These are phyloP conservation scores for Phylloscopus whistleri DNA, from an alignment of 2,113 vertebrate species.

Conservation along the genomic window DNA sequence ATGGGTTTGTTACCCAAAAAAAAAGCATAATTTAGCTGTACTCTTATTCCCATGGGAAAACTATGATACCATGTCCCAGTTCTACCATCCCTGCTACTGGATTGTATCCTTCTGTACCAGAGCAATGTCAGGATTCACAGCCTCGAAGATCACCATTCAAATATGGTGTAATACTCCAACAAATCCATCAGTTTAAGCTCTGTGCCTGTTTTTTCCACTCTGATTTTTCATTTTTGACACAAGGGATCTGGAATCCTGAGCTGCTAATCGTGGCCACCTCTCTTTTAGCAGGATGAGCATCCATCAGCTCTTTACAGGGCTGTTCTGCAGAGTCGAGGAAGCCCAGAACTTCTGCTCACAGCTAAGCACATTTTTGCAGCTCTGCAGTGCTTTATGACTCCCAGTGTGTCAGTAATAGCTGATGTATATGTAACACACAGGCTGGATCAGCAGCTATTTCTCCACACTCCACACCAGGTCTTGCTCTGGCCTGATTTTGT, in stretches of 20 bases:
- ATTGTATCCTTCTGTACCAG: background rate
- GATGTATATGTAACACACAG: background rate
- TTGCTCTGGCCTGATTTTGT: background rate
- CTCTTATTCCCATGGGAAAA: background rate
- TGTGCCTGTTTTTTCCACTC: background rate
- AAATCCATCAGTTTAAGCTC: background rate
- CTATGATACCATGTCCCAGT: background rate
- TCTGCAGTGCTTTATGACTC: background rate
- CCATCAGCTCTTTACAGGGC: background rate
- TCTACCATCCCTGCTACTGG: background rate
- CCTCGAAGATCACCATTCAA: background rate
- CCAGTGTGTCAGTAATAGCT: background rate
- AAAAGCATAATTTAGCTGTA: background rate
- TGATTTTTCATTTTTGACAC: background rate
- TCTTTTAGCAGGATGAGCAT: background rate
- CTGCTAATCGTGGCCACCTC: background rate
- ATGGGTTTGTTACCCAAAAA: background rate
- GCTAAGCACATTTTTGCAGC: background rate
- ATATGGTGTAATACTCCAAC: background rate
- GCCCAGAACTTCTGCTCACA: background rate
- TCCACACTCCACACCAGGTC: background rate
- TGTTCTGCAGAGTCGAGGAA: background rate
- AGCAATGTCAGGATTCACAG: background rate
- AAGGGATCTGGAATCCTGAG: background rate
- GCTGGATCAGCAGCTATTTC: background rate